Evolutionary conservation across 2,797 vertebrate genomes (phyloP).

Genomic region (Mormyrus proboscirostris): DNA sequence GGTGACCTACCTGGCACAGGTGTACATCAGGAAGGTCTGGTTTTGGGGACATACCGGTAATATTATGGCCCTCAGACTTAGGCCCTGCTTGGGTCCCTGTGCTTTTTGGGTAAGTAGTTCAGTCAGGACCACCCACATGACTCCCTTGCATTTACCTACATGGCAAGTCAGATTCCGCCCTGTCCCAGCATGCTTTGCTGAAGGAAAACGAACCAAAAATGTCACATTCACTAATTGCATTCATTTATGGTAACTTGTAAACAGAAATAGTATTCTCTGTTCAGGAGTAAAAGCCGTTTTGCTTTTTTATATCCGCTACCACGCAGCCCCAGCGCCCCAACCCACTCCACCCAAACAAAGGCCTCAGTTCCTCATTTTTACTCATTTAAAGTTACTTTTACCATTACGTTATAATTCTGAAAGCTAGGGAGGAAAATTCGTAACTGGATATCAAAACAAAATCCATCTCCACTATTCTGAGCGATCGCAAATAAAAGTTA

Average conservation of each 20-base stretch:
- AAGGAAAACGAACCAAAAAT: background rate
- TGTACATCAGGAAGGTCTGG: background rate
- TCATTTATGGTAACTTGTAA: background rate
- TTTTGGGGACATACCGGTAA: background rate
- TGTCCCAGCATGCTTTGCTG: background rate
- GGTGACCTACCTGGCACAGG: background rate
- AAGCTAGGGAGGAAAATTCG: conserved; percentile 62
- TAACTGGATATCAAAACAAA: conserved; percentile 84
- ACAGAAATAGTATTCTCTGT: background rate
- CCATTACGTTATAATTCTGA: conserved; percentile 67
- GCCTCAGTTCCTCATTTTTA: conserved; percentile 39
- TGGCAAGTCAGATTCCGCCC: background rate
- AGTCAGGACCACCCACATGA: background rate
- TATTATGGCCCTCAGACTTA: background rate
- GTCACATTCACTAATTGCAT: background rate
- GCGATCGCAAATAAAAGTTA: conserved; percentile 82
- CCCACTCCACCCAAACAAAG: background rate
- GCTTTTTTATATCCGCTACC: background rate
- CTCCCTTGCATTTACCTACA: background rate
- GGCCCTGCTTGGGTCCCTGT: background rate
- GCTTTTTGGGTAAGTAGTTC: background rate
- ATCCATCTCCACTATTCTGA: conserved; percentile 55
- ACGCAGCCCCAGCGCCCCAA: background rate
- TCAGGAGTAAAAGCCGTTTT: background rate
- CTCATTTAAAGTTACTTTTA: conserved; percentile 42